These are phyloP conservation scores for Phoenoteleia sp. DNA, from an alignment of 2,888 invertebrate genomes.

Conservation along the genomic window DNA sequence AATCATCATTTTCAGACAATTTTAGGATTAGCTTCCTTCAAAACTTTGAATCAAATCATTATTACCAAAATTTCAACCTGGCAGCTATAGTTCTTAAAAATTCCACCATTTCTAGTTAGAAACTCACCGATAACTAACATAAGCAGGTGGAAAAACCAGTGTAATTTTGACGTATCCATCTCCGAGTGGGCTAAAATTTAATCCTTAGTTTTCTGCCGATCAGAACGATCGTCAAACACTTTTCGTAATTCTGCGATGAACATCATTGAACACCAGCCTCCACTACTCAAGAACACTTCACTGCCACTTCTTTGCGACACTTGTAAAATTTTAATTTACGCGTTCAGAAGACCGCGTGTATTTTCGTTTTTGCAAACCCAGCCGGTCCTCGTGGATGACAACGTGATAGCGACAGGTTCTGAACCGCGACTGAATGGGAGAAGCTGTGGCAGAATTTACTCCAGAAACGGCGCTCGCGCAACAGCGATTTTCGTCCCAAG, in stretches of 20 bases:
- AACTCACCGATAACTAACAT: constrained; percentile 61
- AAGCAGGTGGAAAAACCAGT: constrained; percentile 52
- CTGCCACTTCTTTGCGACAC: neutral
- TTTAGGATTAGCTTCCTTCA: too few species aligned
- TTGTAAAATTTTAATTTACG: constrained; percentile 13
- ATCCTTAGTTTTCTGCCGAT: constrained; percentile 34
- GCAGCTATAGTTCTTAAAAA: too few species aligned
- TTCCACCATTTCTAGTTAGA: too few species aligned
- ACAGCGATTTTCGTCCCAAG: constrained; percentile 78
- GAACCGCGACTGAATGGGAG: constrained; percentile 85
- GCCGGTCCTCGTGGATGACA: constrained; percentile 46
- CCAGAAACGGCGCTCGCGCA: constrained; percentile 84
- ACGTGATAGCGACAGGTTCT: constrained; percentile 83
- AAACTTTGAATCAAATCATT: too few species aligned
- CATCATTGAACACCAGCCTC: constrained; percentile 50
- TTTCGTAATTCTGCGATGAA: constrained; percentile 1
- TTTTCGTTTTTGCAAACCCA: constrained; percentile 7
- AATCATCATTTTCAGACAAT: too few species aligned
- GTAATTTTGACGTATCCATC: constrained; percentile 58
- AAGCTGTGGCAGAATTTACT: constrained; percentile 85
- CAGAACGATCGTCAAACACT: constrained; percentile 47
- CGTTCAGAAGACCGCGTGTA: constrained; percentile 57
- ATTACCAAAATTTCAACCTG: too few species aligned
- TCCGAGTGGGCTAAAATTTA: constrained; percentile 1
- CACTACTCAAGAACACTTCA: neutral